Base-by-base conservation (phyloP, 2,797 vertebrate species). In the Clarias pachynema region DNA sequence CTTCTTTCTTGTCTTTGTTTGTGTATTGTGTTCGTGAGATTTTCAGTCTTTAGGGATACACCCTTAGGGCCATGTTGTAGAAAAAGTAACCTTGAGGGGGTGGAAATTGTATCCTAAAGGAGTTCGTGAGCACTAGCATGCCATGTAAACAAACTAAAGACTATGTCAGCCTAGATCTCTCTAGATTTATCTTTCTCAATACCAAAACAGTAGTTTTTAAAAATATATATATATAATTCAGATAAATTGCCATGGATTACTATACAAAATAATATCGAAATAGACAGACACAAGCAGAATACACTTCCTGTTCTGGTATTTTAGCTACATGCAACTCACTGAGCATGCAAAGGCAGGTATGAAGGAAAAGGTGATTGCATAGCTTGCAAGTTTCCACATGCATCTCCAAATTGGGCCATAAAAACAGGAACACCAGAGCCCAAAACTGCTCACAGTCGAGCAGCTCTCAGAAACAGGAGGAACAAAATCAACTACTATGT, bases 331-430 rank as follows among this genome's bases (percentile, higher is more conserved):
- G 37, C n/a, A 81, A 31, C 84, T 59, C 14, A 26, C 31, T 79
- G 56, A 85, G 91, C 95, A 86, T 94, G 95, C 93, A 89, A 89
- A 89, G 92, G 91, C 95, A 93, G 73, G 95, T 84, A 86, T 69
- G 24, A 56, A 80, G 87, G 82, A 82, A 86, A 29, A 85, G 80
- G 84, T 87, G 59, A 66, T 89, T 91, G 91, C 94, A 95, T 94
- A 94, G 88, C 90, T 93, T 83, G 89, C 95, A 95, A 91, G 95
- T 93, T 91, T 85, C 8, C 89, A 90, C 95, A 91, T 90, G 95
- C 91, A 84, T 80, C 57, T n/a, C 57, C 49, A 89, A 87, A 90
- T 91, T 91, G 73, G 89, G 91, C 88, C 89, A 93, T 78, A 78
- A 80, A 53, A 78, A 37, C 77, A n/a, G 78, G 66, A 80, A 60